phyloP scores from a whole-genome alignment of 2,888 invertebrate genomes.

The Eupithecia subumbrata region DNA sequence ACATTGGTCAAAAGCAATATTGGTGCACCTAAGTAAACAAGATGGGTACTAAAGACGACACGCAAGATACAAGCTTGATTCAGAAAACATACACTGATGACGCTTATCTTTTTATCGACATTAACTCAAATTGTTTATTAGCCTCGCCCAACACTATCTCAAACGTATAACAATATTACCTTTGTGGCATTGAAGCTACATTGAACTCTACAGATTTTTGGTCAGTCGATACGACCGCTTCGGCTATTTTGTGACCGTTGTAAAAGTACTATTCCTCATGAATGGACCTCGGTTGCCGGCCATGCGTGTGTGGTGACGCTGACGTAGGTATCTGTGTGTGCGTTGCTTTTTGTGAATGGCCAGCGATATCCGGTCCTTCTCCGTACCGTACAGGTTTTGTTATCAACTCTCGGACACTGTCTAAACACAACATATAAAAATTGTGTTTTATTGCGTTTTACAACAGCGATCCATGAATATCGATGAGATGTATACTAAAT shows the following conservation, averaged over 20 bases:
- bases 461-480: slow-evolving; percentile 74
- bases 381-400: slow-evolving; percentile 79
- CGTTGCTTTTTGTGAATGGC: slow-evolving; percentile 80
- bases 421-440: slow-evolving; percentile 82
- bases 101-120: slow-evolving; percentile 45
- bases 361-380: slow-evolving; percentile 80
- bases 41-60: slow-evolving; percentile 25
- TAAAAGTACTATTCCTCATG: slow-evolving; percentile 75
- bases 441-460: slow-evolving; percentile 81
- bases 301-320: slow-evolving; percentile 58
- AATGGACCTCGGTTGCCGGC: slow-evolving; percentile 71
- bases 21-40: slow-evolving; percentile 29
- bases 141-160: slow-evolving; percentile 54
- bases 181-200: slow-evolving; percentile 49
- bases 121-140: slow-evolving; percentile 47
- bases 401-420: slow-evolving; percentile 81
- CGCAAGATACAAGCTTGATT: slow-evolving; percentile 38
- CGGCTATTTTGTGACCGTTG: slow-evolving; percentile 67
- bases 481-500: slow-evolving; percentile 73
- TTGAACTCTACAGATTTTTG: slow-evolving; percentile 55
- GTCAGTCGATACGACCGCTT: slow-evolving; percentile 55
- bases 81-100: slow-evolving; percentile 38
- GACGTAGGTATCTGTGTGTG: slow-evolving; percentile 63
- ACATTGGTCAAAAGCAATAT: slow-evolving; percentile 30
- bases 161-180: slow-evolving; percentile 52